Conservation (phyloP, 2,113 vertebrate species). For the Lepus timidus region DNA sequence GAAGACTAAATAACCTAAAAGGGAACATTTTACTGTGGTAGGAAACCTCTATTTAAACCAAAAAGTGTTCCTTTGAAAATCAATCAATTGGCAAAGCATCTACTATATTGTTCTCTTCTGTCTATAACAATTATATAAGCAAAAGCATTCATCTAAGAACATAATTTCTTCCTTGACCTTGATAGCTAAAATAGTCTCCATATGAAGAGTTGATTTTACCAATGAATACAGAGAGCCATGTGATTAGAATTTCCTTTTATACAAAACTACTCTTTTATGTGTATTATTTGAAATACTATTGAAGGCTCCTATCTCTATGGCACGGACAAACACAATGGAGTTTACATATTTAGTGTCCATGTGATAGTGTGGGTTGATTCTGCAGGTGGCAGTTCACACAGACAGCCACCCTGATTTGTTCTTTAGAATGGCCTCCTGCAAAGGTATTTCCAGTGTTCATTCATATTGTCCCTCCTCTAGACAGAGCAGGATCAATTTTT, state of each 20-base stretch:
- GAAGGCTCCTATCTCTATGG: constrained; percentile 63
- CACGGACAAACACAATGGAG: constrained; percentile 71
- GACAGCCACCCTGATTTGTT: constrained; percentile 71
- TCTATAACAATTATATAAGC: neutral
- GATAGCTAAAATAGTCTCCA: constrained; percentile 41
- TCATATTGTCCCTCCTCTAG: constrained; percentile 70
- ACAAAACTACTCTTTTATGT: constrained; percentile 10
- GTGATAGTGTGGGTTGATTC: constrained; percentile 63
- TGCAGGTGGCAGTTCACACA: constrained; percentile 76
- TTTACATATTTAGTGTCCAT: constrained; percentile 75
- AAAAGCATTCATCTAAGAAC: neutral
- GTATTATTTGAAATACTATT: constrained; percentile 47
- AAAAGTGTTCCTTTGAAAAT: constrained; percentile 27
- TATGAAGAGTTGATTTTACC: constrained; percentile 35
- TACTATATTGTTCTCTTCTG: neutral
- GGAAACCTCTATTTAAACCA: constrained; percentile 45
- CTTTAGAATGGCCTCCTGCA: constrained; percentile 67
- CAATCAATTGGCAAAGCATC: constrained; percentile 27
- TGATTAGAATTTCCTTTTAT: constrained; percentile 10
- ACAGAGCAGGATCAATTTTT: constrained; percentile 79
- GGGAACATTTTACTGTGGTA: neutral
- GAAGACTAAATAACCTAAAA: neutral
- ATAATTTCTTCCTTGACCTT: constrained; percentile 29
- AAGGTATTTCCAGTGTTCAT: constrained; percentile 73
- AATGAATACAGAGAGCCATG: neutral